Evolutionary conservation across 2,797 vertebrate species (phyloP), one percentile per base, ranked within the genome.

Genomic region (Orientallactaga sibirica): DNA sequence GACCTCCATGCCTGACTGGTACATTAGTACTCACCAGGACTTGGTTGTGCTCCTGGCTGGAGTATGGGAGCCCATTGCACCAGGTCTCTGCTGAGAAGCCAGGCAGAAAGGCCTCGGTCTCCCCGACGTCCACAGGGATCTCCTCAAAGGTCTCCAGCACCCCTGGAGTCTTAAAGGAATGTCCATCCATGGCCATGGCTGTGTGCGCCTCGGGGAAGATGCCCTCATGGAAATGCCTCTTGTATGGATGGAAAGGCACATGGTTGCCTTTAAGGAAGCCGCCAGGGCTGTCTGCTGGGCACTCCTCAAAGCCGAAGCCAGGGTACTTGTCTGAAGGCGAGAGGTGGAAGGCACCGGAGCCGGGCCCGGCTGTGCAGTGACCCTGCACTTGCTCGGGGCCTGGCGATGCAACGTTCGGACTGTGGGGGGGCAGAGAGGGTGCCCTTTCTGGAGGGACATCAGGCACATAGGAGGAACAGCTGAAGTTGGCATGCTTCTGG

Each of bases 181-280:
- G 98, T 68, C 97, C 97, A 2, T 98, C 98, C 1, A 98, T 95
- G 2, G 97, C 95, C 66, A 98, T 94, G 87, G 97, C 91, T 7
- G 98, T 97, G 20, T 98, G 98, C 7, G 97, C 80, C 61, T 98
- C 98, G 2, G 92, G 97, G 78, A 97, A 98, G 97, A 97, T 92
- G 0, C 98, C 98, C 9, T 99, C 98, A 0, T 98, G 98, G 97
- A 98, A 98, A 94, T 99, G 99, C 88, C 98, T 98, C 74, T 98
- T 98, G 97, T 99, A 99, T 0, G 99, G 99, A 93, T 99, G 99
- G 97, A 99, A 99, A 20, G 98, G 98, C 90, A 95, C 96, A 11
- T 98, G 97, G 93, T 52, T 79, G 94, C 96, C 97, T 92, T 98
- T 98, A 95, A 98, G 97, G 48, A 98, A 97, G 37, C 96, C 95